Evolutionary conservation across 2,113 vertebrate genomes (phyloP), one percentile per base, ranked within the genome.

Genomic region (Bubo bubo): DNA sequence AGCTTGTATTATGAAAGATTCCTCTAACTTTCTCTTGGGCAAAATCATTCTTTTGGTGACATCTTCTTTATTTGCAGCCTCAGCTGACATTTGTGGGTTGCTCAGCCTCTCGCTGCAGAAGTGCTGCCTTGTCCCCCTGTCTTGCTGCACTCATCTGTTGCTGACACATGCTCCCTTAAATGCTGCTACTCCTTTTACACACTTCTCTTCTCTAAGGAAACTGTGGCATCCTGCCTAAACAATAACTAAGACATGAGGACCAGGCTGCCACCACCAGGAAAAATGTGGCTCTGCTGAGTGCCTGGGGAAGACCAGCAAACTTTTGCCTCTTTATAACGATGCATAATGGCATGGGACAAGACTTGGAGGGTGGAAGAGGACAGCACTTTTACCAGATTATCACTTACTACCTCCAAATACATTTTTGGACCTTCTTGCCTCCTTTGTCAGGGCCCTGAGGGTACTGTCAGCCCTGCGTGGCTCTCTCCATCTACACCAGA

Each of bases 191-290:
- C 20, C 37, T 74, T 41, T 74, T 12, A 6, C 10, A 7, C 12
- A 5, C 9, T 43, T 28, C 14, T 39, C 58, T 70, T 74, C 64
- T 70, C 37, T 14, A 13, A n/a, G n/a, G 34, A 72, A 93, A 28
- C 22, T 19, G 21, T 10, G 49, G 12, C 52, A 58, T 53, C 35
- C 32, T 62, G 34, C 41, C 56, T 8, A 39, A 71, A 6, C 6
- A 26, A 8, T 8, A 5, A 2, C 37, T 43, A 28, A 55, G 41
- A 11, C 0, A 0, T 0, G 1, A 72, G 34, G 70, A 37, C 15
- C 26, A 41, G 80, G 27, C 26, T 79, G 71, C 11, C 50, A 67
- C 8, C 43, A 5, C 3, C 6, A 81, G 41, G 41, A 10, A 45
- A 62, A 70, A 45, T 0, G 2, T 14, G 56, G 9, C 7, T 79